Base-by-base conservation (phyloP, 2,797 vertebrate genomes). In the Spinus olivaceus region DNA sequence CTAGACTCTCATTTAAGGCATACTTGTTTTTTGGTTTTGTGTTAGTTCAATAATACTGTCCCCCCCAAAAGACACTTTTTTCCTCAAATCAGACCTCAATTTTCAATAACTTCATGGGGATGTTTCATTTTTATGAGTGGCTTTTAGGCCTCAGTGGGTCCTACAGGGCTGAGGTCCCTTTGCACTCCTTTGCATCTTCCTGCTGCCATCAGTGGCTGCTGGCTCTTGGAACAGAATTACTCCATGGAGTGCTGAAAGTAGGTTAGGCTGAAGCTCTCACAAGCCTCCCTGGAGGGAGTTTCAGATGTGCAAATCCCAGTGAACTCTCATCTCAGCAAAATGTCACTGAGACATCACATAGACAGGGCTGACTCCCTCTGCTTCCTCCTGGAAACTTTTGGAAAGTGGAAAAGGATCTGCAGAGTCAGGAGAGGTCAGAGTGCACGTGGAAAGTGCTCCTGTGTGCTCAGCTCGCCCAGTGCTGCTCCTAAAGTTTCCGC, bases 241-340 rank as follows among this genome's bases (percentile, higher is more conserved):
- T 84, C 51, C 8, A 4, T 1, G 1, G 70, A 54, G 32, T 54
- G 66, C 82, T 65, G 42, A 79, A 94, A 88, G 88, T 83, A 84
- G 73, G 63, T 93, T 91, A 86, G 73, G 9, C 63, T 46, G 64
- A 10, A 73, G 41, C 85, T 88, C 67, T 88, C 88, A 82, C 71
- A 41, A 64, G 78, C 24, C 73, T 92, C 85, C 83, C 84, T 63
- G 60, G 73, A 66, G 80, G 41, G 51, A 73, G 33, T 83, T 94
- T 96, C 76, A 95, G 86, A 79, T 90, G 81, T 93, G 78, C 90
- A 95, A 93, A 96, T 93, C 90, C 81, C 88, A 80, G 67, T 57
- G 88, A 95, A 79, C 89, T 89, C 8, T 86, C 80, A 72, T 69
- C 73, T 86, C 51, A 51, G 64, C 4, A 12, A 86, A 93, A 93